Conservation (phyloP, 92 coral and sea anemone genomes). For the Nematostella vectensis region DNA sequence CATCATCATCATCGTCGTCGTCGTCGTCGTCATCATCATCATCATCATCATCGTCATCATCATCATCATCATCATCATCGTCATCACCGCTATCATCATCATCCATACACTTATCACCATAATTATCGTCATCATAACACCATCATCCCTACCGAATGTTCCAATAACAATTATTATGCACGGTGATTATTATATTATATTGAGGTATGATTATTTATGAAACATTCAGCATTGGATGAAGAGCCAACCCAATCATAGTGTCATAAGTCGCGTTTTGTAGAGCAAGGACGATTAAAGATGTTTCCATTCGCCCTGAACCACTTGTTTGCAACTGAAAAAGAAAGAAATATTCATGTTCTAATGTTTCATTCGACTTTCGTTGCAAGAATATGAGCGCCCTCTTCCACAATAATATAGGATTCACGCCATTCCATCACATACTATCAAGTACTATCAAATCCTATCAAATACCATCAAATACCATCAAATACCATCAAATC, state of each 20-base stretch:
- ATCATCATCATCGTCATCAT: background rate
- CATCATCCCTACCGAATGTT: no score
- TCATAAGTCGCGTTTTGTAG: slow-evolving; percentile 24
- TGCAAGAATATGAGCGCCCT: no score
- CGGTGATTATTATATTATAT: background rate
- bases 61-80: background rate
- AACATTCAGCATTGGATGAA: no score
- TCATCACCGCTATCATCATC: background rate
- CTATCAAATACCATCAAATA: no score
- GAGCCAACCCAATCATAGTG: no score
- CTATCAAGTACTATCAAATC: no score
- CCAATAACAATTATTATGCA: background rate
- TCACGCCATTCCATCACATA: no score
- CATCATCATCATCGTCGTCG: slow-evolving; percentile 2
- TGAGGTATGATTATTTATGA: background rate
- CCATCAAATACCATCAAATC: no score
- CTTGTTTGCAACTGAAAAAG: slow-evolving; percentile 84
- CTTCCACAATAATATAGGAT: no score
- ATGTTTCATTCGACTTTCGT: no score
- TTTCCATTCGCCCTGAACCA: slow-evolving; percentile 81
- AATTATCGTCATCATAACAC: background rate
- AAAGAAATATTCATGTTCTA: no score
- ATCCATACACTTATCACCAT: background rate
- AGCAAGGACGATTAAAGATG: slow-evolving; percentile 81
- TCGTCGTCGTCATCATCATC: background rate